Evolutionary conservation across 2,797 vertebrate species (phyloP).

Genomic region (Galaxias olidus): DNA sequence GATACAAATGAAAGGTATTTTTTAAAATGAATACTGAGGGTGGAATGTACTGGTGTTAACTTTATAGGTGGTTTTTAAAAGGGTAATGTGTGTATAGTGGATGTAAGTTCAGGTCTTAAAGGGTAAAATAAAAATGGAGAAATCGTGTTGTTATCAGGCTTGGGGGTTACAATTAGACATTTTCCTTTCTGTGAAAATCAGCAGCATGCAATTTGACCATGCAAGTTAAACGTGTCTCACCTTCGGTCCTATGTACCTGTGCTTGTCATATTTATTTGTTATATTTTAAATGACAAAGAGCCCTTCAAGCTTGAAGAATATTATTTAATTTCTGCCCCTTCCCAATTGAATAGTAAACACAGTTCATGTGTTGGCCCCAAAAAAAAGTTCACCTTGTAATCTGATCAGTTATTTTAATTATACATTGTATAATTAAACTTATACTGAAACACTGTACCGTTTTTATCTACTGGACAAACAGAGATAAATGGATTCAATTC

Average conservation of each 20-base stretch:
- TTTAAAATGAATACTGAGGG: conserved; percentile 43
- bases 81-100: conserved; percentile 46
- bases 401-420: no score
- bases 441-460: no score
- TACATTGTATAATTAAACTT: no score
- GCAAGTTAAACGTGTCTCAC: conserved; percentile 59
- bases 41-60: conserved; percentile 63
- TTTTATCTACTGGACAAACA: conserved; percentile 2
- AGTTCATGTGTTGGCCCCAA: not conserved
- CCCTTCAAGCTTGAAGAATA: conserved; percentile 35
- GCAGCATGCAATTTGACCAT: conserved; percentile 70
- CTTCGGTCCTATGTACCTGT: conserved; percentile 62
- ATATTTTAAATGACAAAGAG: conserved; percentile 39
- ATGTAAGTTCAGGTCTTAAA: conserved; percentile 38
- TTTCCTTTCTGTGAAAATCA: conserved; percentile 61
- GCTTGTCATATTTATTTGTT: conserved; percentile 65
- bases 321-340: conserved; percentile 32
- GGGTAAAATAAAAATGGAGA: conserved; percentile 27
- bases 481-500: no score
- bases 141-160: conserved; percentile 28
- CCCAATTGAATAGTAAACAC: conserved; percentile 1
- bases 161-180: conserved; percentile 33
- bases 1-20: conserved; percentile 42
- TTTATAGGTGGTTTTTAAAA: conserved; percentile 35
- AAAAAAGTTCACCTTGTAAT: no score